These are phyloP conservation scores for Teleopsis dalmanni DNA, from an alignment of 1,140 invertebrate species.

Conservation along the genomic window DNA sequence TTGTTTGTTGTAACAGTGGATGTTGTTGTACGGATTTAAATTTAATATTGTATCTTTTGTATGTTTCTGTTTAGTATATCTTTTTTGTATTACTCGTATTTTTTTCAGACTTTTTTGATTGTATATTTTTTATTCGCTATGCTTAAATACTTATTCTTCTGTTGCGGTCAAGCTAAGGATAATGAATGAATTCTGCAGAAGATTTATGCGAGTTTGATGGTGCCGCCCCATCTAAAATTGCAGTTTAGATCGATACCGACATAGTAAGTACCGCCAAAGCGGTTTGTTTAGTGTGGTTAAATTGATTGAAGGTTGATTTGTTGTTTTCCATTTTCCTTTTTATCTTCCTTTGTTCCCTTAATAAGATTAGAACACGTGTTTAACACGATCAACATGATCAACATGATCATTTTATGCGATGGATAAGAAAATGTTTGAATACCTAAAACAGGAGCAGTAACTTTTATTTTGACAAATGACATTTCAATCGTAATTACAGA, in stretches of 20 bases:
- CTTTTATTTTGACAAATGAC: constrained; percentile 45
- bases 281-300: constrained; percentile 14
- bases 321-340: constrained; percentile 13
- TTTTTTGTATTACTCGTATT: too few species aligned
- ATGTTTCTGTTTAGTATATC: too few species aligned
- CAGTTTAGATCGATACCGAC: neutral
- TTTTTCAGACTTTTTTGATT: too few species aligned
- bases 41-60: too few species aligned
- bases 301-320: constrained; percentile 44
- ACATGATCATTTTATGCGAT: neutral
- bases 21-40: too few species aligned
- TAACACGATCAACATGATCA: constrained; percentile 31
- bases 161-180: constrained; percentile 14
- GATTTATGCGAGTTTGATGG: constrained; percentile 44
- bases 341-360: neutral
- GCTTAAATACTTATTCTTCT: neutral
- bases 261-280: constrained; percentile 14
- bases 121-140: too few species aligned
- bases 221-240: constrained; percentile 22
- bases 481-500: too few species aligned
- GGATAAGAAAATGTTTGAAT: neutral
- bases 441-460: too few species aligned
- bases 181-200: constrained; percentile 40
- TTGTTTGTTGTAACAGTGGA: too few species aligned
- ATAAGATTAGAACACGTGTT: constrained; percentile 44